Evolutionary conservation across 2,888 invertebrate species (phyloP), one percentile per base, ranked within the genome.

Genomic region (Onthophagus sagittarius): DNA sequence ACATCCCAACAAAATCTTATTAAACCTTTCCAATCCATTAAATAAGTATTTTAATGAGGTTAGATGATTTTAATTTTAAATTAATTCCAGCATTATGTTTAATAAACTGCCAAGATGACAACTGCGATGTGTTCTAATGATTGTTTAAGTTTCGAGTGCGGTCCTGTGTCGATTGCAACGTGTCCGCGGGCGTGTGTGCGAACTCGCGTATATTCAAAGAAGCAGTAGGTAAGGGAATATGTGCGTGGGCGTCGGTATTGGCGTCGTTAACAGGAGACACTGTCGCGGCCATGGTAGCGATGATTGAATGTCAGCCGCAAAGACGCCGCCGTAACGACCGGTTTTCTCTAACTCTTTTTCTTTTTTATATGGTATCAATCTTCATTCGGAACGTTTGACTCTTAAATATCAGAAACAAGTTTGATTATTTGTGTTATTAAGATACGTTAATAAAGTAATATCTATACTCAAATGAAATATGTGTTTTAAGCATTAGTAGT

Each of bases 211-310:
- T 15, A 23, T 31, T 6, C 64, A 15, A 64, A 23, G 64, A 15
- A 64, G 64, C 64, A 23, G 67, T 67, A 31, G 67, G 67, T 67
- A 32, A 31, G 67, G 23, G 23, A 32, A 7, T 67, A 23, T 31
- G 31, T n/a, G 32, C 32, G 67, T 67, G 67, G 67, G 67, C 67
- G 67, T n/a, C 23, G 39, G 67, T 23, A 67, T 64, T 64, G 64
- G 64, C 15, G 23, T 67, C 67, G 67, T 67, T 67, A 67, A 7
- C 32, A 67, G 64, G 64, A 15, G 64, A 32, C 67, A 31, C 31
- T 15, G 67, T 67, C 31, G 67, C 23, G 64, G 23, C 67, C 67
- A 23, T 32, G 13, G 67, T 67, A 31, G 67, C 32, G 23, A 67
- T 67, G 67, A 67, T 67, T 23, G 67, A 67, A 67, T 23, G 67